Percentiles rank a stretch among this genome's conserved stretches.
These are phyloP conservation scores for Leuciscus waleckii DNA, from an alignment of 2,797 vertebrate genomes.

Conservation along the genomic window DNA sequence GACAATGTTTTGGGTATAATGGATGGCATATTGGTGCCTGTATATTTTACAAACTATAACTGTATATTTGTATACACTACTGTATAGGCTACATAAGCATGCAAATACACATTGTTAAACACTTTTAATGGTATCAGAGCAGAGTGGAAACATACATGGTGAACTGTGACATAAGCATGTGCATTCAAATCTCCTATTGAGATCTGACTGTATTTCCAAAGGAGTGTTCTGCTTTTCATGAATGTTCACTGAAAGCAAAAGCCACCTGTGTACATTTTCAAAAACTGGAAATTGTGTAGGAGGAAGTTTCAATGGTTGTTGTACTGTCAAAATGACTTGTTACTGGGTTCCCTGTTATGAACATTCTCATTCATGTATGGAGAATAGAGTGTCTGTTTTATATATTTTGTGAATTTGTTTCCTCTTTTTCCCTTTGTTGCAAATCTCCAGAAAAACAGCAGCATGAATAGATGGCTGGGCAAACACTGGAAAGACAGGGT, in stretches of 20 bases:
- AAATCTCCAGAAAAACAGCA: background rate
- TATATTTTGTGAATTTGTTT: background rate
- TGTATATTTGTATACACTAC: no score
- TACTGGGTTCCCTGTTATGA: background rate
- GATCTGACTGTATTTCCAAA: background rate
- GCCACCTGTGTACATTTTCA: background rate
- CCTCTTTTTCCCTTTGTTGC: background rate
- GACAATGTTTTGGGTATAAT: no score
- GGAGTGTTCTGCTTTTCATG: background rate
- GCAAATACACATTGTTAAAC: background rate
- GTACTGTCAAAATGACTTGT: background rate
- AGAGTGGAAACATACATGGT: background rate
- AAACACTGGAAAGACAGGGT: background rate
- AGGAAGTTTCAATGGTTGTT: background rate
- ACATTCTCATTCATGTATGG: background rate
- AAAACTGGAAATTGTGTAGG: slow-evolving; percentile 3
- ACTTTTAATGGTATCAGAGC: background rate
- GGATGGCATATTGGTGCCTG: no score
- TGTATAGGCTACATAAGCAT: background rate
- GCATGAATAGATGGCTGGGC: background rate
- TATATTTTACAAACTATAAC: no score
- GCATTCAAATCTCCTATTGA: background rate
- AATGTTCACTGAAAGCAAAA: slow-evolving; percentile 15
- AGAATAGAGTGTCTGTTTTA: background rate
- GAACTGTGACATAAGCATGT: background rate